These are phyloP conservation scores for Chromis chromis DNA, from an alignment of 2,797 vertebrate genomes.

Conservation along the genomic window DNA sequence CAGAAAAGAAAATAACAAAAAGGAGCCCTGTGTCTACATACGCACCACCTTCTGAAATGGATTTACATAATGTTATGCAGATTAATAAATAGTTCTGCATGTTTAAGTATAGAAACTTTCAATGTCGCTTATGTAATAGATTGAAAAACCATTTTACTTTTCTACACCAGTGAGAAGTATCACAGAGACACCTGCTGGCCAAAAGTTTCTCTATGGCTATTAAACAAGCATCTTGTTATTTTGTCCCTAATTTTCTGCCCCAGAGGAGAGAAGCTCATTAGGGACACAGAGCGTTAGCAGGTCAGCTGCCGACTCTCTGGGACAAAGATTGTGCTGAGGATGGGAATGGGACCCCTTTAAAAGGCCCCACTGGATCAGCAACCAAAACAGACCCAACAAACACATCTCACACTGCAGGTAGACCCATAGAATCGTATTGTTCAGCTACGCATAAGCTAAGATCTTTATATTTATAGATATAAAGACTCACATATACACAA, in stretches of 20 bases:
- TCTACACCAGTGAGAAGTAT: slow-evolving; percentile 4
- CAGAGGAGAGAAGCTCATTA: slow-evolving; percentile 61
- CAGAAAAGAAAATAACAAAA: too few relatives aligned
- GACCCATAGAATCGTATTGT: not conserved
- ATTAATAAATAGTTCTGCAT: not conserved
- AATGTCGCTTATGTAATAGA: not conserved
- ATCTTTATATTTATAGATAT: not conserved
- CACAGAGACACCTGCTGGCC: slow-evolving; percentile 10
- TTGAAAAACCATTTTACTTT: not conserved
- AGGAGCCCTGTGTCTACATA: not conserved
- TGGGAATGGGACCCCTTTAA: slow-evolving; percentile 40
- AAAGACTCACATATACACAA: not conserved
- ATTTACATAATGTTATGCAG: not conserved
- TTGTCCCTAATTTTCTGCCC: slow-evolving; percentile 45
- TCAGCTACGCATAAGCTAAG: not conserved
- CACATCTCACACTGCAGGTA: slow-evolving; percentile 15
- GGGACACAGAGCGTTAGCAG: slow-evolving; percentile 45
- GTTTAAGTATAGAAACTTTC: not conserved
- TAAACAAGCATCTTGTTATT: slow-evolving; percentile 36
- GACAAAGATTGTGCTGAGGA: slow-evolving; percentile 60
- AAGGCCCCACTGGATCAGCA: slow-evolving; percentile 53
- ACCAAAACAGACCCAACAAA: slow-evolving; percentile 46
- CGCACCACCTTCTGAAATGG: not conserved
- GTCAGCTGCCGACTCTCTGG: slow-evolving; percentile 41
- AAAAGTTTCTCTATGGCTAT: slow-evolving; percentile 6